Base-by-base conservation (phyloP, 2,797 vertebrate species). In the Fistularia tabacaria region DNA sequence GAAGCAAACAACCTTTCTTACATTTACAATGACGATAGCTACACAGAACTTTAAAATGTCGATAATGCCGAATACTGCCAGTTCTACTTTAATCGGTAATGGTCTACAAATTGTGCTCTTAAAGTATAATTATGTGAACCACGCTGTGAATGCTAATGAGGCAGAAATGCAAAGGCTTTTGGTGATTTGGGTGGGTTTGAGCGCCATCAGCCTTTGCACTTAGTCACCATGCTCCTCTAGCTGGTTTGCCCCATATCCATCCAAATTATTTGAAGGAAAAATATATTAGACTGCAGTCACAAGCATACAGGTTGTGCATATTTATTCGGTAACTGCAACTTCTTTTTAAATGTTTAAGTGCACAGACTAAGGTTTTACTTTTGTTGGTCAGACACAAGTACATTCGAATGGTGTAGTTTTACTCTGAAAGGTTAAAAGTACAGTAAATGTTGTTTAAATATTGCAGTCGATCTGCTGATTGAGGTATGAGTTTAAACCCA, bases 61-160 rank as follows among this genome's bases (percentile, higher is more conserved):
- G 62, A 51, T 14, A 6, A 53, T 50, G 38, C 44, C 38, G 25
- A 41, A 45, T 46, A 53, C 43, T 57, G 38, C 57, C 54, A 8
- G 10, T 59, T 64, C 57, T 13, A 59, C 49, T 61, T 69, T 44
- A 59, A 61, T 44, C 41, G 6, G 14, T 59, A 62, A 60, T 59
- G 14, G 14, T 14, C 39, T 47, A 62, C 52, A 57, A 56, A 54
- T 59, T 45, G 54, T 53, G 49, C 56, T 69, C 62, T 69, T 64
- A 51, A 54, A n/a, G 50, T 54, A 43, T 57, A 67, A 63, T 73
- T 56, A 55, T 53, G 25, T 48, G 52, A 6, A 37, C 38, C 49
- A 51, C 0, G 3, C 38, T 52, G 13, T 53, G 54, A 66, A 68
- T 76, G 49, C 38, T 51, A 58, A 75, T 57, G 43, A 67, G 50